Percentiles rank a stretch among this genome's conserved stretches.
phyloP scores from a whole-genome alignment of 1,140 invertebrate genomes.

The Pomacea maculata region DNA sequence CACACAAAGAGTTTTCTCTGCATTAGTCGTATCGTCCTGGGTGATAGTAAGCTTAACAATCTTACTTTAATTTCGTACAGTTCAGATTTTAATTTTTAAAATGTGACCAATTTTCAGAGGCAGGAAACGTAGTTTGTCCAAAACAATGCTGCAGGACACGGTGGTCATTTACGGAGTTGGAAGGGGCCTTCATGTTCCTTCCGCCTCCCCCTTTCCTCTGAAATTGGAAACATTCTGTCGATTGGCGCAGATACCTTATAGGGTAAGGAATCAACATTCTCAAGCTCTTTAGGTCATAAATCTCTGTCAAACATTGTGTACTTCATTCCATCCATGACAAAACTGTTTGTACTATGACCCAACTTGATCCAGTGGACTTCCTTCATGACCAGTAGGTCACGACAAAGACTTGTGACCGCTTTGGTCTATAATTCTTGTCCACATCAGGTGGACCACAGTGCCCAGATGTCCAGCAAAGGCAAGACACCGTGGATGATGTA shows the following conservation, averaged over 20 bases:
- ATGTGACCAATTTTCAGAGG: neutral
- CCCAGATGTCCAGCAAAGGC: conserved; percentile 55
- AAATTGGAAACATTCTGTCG: conserved; percentile 62
- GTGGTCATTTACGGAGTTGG: conserved; percentile 55
- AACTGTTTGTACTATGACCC: too few species aligned
- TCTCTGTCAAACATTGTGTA: too few species aligned
- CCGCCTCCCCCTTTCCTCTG: conserved; percentile 59
- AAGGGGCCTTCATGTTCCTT: conserved; percentile 46
- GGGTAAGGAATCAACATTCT: conserved; percentile 36
- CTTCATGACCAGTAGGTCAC: too few species aligned
- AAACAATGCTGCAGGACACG: conserved; percentile 6
- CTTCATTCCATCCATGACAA: too few species aligned
- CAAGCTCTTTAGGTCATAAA: too few species aligned
- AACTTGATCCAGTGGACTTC: too few species aligned
- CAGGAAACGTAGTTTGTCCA: neutral
- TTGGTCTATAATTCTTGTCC: neutral
- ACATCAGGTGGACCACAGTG: conserved; percentile 51
- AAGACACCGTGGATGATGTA: conserved; percentile 67
- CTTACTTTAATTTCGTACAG: neutral
- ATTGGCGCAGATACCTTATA: conserved; percentile 58
- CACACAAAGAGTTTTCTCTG: too few species aligned
- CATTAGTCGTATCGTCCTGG: too few species aligned
- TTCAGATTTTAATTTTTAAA: neutral
- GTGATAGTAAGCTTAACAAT: too few species aligned
- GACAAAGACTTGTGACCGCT: too few species aligned